Evolutionary conservation across 1,140 invertebrate genomes (phyloP).

Genomic region (Magallana angulata): DNA sequence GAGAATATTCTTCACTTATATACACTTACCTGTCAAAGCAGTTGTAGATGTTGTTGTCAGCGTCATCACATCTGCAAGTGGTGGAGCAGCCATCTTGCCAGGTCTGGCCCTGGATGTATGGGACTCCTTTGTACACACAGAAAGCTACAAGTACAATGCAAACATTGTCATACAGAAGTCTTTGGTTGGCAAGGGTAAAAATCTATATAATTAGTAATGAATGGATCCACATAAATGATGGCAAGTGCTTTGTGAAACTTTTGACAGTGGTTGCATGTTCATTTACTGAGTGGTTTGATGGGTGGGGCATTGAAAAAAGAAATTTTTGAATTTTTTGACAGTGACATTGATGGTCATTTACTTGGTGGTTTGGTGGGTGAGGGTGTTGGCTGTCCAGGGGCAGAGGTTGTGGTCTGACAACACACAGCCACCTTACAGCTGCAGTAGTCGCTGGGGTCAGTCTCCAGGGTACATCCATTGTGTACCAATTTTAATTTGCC

Average conservation of each 20-base stretch:
- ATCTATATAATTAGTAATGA: too few species aligned
- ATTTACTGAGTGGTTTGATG: too few species aligned
- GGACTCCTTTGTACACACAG: constrained; percentile 70
- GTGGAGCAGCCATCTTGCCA: constrained; percentile 66
- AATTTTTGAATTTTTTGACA: too few species aligned
- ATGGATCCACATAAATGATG: too few species aligned
- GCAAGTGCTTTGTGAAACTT: too few species aligned
- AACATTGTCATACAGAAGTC: too few species aligned
- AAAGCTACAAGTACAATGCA: constrained; percentile 52
- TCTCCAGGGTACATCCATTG: constrained; percentile 53
- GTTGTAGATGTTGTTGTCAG: constrained; percentile 65
- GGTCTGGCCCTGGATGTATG: constrained; percentile 63
- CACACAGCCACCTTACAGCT: constrained; percentile 60
- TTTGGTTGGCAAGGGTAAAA: too few species aligned
- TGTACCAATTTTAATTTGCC: too few species aligned
- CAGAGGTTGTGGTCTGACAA: neutral
- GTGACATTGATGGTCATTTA: neutral
- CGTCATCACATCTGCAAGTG: constrained; percentile 70
- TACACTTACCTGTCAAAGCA: constrained; percentile 63
- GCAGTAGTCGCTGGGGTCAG: constrained; percentile 58
- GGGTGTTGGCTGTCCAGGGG: constrained; percentile 8
- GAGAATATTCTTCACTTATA: neutral
- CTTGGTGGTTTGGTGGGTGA: constrained; percentile 21
- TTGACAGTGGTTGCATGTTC: too few species aligned
- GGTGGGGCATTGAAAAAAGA: too few species aligned